Evolutionary conservation across 2,113 vertebrate genomes (phyloP).

Genomic region (Cardinalis cardinalis): DNA sequence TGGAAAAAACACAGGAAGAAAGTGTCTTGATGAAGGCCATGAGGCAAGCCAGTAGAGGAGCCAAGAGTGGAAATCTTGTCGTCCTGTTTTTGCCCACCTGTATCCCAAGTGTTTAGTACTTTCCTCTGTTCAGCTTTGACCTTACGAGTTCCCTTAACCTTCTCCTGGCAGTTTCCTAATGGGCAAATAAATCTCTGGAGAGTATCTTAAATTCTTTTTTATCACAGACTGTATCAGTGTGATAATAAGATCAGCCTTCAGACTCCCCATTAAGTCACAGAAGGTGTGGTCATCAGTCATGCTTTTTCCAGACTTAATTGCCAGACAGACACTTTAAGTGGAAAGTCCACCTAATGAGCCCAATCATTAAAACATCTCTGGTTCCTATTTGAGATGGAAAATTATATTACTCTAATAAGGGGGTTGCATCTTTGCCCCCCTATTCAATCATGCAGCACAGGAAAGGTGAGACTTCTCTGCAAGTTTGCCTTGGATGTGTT

Average conservation of each 20-base stretch:
- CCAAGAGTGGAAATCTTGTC: background rate
- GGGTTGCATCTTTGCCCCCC: conserved; percentile 69
- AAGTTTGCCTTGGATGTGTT: background rate
- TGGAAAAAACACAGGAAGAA: background rate
- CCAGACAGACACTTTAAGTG: conserved; percentile 78
- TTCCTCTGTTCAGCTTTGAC: conserved; percentile 69
- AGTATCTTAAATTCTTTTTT: conserved; percentile 80
- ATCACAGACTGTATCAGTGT: conserved; percentile 74
- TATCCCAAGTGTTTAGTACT: conserved; percentile 62
- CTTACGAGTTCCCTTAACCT: conserved; percentile 79
- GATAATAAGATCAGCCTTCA: conserved; percentile 82
- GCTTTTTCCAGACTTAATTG: conserved; percentile 79
- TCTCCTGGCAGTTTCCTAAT: conserved; percentile 76
- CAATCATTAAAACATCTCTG: conserved; percentile 79
- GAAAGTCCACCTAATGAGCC: conserved; percentile 80
- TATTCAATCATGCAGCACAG: conserved; percentile 57
- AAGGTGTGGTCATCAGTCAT: conserved; percentile 81
- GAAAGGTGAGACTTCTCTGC: conserved; percentile 29
- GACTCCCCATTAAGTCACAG: conserved; percentile 78
- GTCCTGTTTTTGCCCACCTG: background rate
- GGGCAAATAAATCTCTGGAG: conserved; percentile 79
- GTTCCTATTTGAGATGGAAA: conserved; percentile 74
- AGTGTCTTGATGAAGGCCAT: background rate
- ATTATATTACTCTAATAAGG: conserved; percentile 76
- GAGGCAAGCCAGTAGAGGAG: background rate